Base-by-base conservation (phyloP, 2,888 invertebrate genomes). In the Acanthacorydalis orientalis region DNA sequence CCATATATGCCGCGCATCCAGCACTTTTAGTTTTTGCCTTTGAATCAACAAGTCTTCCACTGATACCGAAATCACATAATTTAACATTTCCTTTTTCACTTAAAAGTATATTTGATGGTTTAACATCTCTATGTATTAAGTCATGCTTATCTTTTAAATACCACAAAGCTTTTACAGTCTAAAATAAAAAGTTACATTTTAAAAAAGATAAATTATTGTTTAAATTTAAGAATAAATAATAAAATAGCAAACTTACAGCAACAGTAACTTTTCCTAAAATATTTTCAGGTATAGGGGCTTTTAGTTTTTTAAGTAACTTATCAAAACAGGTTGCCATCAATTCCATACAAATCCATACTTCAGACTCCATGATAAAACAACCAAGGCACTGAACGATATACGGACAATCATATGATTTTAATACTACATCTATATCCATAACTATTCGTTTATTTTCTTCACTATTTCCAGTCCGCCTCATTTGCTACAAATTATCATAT, bases 291-390 rank as follows among this genome's bases (percentile, higher is more conserved):
- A 98, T 87, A n/a, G 93, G 85, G 54, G 78, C 78, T 51, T 83
- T 81, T 37, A 87, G 73, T 56, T 81, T 70, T 66, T 91, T 92
- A 51, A 96, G 73, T 59, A 99, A 70, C 70, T 97, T 97, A 65
- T 98, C 98, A 62, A 98, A 86, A 69, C 98, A 98, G 15, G 95
- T 93, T 11, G 92, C 85, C 98, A 99, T 98, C 55, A 97, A 74
- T 69, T 98, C 98, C 98, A 98, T 99, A 65, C 97, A 98, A 62
- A 99, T 97, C 93, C 97, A 97, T 1, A 98, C 96, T 65, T 97
- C 95, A 1, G 90, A 85, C 63, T 91, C 90, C 0, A 91, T 93
- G 48, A 98, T 93, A 68, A 98, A 96, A 69, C 93, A 96, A 39
- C 98, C 98, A 59, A 92, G 76, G 65, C 96, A 98, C 63, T 91